Evolutionary conservation across 2,797 vertebrate species (phyloP).

Genomic region (Bufotes viridis): DNA sequence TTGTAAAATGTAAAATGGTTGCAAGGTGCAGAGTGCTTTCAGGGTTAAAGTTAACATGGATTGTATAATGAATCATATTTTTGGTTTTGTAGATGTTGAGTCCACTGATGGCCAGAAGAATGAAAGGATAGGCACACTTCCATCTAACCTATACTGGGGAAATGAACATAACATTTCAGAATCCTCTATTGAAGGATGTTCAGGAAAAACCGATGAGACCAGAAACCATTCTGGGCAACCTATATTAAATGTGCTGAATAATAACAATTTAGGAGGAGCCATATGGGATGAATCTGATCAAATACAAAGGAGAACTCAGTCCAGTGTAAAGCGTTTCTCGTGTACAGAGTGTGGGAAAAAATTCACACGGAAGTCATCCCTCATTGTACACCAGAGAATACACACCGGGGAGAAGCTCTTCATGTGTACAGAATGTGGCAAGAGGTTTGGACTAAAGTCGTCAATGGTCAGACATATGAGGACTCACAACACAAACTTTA

Average conservation of each 20-base stretch:
- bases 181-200: not conserved
- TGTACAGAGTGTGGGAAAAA: slow-evolving; percentile 52
- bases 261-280: not conserved
- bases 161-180: slow-evolving; percentile 40
- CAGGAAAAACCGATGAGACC: not conserved
- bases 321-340: not conserved
- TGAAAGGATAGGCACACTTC: slow-evolving; percentile 1
- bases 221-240: not conserved
- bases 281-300: not conserved
- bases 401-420: slow-evolving; percentile 54
- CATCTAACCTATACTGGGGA: not conserved
- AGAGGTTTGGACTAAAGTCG: slow-evolving; percentile 52
- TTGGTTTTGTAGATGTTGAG: not conserved
- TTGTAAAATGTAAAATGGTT: too few species aligned
- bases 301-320: not conserved
- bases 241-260: not conserved
- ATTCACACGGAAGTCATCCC: slow-evolving; percentile 52
- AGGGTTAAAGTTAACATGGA: too few species aligned
- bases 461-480: slow-evolving; percentile 44
- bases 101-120: slow-evolving; percentile 8
- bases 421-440: slow-evolving; percentile 54
- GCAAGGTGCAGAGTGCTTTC: too few species aligned
- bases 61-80: not conserved
- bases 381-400: slow-evolving; percentile 51
- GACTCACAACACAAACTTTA: slow-evolving; percentile 1